Evolutionary conservation across 2,797 vertebrate species (phyloP), one percentile per base, ranked within the genome.

Genomic region (Megaceryle alcyon): DNA sequence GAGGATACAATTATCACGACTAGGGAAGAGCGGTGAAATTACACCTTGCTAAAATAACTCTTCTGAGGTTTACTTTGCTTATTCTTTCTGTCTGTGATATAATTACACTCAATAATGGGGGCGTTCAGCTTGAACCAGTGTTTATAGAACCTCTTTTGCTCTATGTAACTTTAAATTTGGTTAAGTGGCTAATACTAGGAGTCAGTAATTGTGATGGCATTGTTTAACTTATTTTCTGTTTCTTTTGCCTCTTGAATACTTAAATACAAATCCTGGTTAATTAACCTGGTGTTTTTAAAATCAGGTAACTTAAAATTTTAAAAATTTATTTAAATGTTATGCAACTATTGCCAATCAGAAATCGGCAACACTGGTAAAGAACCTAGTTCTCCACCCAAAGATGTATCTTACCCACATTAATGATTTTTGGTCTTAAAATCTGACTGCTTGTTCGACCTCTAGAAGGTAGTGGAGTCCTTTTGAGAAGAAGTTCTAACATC

Each of bases 31-130:
- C 2, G 2, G 35, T 48, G 75, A 91, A 96, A 96, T 94, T 82
- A 84, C 53, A 91, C 82, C 77, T 94, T 90, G 73, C 59, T 92
- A 48, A 86, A 82, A 33, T 77, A 94, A 88, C 49, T 84, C 89
- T 88, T 88, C 73, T 79, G 96, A 90, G 70, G 88, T 68, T 90
- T 77, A 53, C 23, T 49, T 57, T 94, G 44, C 60, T 90, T 90
- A 19, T 79, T 92, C 66, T 73, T 94, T 75, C 88, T 79, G 51
- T 90, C 90, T 95, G 60, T 25, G 48, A 54, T 92, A 71, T 60
- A 94, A 80, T 94, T 94, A 22, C 44, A 25, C 46, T 57, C 41
- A 31, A 64, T 88, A 92, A 76, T 19, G 4, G 43, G 29, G 53
- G 54, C 51, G 77, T 90, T 96, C 86, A 87, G 53, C 48, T 75